Evolutionary conservation across 2,888 invertebrate species (phyloP).

Genomic region (Gasteruption jaculator): DNA sequence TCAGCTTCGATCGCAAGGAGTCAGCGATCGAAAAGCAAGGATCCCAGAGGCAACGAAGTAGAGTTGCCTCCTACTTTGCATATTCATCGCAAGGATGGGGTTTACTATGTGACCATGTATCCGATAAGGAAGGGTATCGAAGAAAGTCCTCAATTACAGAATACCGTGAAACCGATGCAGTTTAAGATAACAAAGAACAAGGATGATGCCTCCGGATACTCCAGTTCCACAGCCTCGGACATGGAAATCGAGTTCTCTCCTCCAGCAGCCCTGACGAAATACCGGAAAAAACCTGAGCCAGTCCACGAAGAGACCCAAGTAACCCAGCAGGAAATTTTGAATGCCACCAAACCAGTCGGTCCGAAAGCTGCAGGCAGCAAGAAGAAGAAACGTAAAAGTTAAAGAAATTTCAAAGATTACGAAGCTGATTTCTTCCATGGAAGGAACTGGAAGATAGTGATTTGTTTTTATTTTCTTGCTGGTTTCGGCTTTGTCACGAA

Average conservation of each 20-base stretch:
- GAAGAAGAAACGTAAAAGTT: no score
- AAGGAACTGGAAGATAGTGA: no score
- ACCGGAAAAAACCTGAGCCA: constrained; percentile 21
- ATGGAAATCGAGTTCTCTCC: constrained; percentile 37
- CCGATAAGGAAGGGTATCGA: constrained; percentile 26
- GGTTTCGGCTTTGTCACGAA: no score
- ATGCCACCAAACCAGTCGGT: no score
- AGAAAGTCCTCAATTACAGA: constrained; percentile 18
- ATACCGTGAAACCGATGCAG: constrained; percentile 29
- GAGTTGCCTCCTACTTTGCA: constrained; percentile 33
- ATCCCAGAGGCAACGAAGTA: constrained; percentile 21
- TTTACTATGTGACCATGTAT: constrained; percentile 37
- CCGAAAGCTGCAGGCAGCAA: no score
- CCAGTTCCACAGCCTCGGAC: constrained; percentile 31
- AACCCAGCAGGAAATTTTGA: constrained; percentile 30
- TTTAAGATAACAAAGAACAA: constrained; percentile 35
- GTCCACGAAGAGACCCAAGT: constrained; percentile 31
- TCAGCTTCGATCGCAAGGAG: neutral
- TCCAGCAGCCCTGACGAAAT: constrained; percentile 27
- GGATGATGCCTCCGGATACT: constrained; percentile 21
- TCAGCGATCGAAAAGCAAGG: neutral
- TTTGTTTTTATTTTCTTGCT: no score
- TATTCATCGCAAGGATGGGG: constrained; percentile 36
- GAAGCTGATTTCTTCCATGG: no score
- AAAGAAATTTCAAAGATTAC: no score